These are phyloP conservation scores for Eustalomyia histrio DNA, from an alignment of 2,888 invertebrate genomes.

Conservation along the genomic window DNA sequence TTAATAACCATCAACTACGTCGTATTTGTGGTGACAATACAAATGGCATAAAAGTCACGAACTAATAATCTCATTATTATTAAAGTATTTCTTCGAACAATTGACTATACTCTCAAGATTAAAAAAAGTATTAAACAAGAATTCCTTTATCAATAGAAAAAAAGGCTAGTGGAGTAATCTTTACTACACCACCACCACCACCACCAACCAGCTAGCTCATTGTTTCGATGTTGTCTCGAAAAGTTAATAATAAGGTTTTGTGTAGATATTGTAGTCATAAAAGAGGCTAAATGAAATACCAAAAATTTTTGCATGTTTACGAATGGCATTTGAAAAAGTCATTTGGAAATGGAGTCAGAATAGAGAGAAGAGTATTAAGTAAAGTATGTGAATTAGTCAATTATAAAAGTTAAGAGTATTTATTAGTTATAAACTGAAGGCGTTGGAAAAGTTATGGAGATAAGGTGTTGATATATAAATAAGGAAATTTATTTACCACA, in stretches of 20 bases:
- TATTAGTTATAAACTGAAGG: constrained; percentile 57
- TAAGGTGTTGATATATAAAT: not conserved
- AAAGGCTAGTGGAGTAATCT: constrained; percentile 21
- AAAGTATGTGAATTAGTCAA: constrained; percentile 65
- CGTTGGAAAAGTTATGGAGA: not conserved
- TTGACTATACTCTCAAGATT: constrained; percentile 32
- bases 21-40: constrained; percentile 55
- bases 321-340: constrained; percentile 48
- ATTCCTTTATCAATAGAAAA: constrained; percentile 19
- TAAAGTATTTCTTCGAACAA: constrained; percentile 72
- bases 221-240: not conserved
- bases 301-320: constrained; percentile 55
- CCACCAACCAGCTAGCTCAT: not conserved
- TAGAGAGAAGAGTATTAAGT: constrained; percentile 10
- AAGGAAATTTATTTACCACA: too few relatives aligned
- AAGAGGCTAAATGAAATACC: constrained; percentile 56
- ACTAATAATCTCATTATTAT: constrained; percentile 78
- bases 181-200: not conserved
- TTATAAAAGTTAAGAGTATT: constrained; percentile 58
- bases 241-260: constrained; percentile 35
- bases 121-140: constrained; percentile 22
- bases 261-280: constrained; percentile 30
- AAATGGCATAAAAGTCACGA: constrained; percentile 69
- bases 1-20: constrained; percentile 33
- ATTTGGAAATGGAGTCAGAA: not conserved